phyloP scores from a whole-genome alignment of 2,888 invertebrate species.

The Hirtodrosophila histrioides region DNA sequence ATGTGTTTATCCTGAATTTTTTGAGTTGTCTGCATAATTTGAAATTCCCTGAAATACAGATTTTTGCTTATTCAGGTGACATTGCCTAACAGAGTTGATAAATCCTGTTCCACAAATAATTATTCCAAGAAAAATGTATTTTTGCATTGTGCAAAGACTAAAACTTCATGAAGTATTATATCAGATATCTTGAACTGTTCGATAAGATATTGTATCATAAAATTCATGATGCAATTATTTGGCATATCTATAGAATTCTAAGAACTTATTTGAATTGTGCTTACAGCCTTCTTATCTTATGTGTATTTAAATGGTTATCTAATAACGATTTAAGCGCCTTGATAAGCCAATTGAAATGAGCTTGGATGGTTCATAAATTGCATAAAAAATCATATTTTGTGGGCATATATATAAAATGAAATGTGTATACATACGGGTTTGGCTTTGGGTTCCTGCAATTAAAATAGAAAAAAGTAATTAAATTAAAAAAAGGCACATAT shows the following conservation, averaged over 20 bases:
- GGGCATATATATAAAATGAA: constrained; percentile 25
- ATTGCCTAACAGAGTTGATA: too few relatives aligned
- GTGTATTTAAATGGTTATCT: constrained; percentile 1
- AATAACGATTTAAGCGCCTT: constrained; percentile 8
- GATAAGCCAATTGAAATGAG: constrained; percentile 15
- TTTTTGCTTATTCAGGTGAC: too few relatives aligned
- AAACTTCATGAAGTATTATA: too few relatives aligned
- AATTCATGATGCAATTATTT: neutral
- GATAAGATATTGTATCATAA: neutral
- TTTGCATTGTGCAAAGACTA: too few relatives aligned
- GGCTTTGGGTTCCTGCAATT: constrained; percentile 81
- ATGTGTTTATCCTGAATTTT: too few relatives aligned
- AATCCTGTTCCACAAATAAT: too few relatives aligned
- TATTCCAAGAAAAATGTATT: too few relatives aligned
- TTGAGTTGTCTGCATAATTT: too few relatives aligned
- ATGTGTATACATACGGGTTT: constrained; percentile 79
- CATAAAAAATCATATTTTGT: too few relatives aligned
- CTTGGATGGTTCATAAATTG: constrained; percentile 6
- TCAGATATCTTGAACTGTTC: too few relatives aligned
- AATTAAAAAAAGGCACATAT: constrained; percentile 38
- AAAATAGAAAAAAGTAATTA: constrained; percentile 34
- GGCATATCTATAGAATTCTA: neutral
- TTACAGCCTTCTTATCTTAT: constrained; percentile 9
- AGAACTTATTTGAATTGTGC: constrained; percentile 2
- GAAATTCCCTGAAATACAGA: too few relatives aligned